Base-by-base conservation (phyloP, 2,113 vertebrate species). In the Pseudorasbora parva region DNA sequence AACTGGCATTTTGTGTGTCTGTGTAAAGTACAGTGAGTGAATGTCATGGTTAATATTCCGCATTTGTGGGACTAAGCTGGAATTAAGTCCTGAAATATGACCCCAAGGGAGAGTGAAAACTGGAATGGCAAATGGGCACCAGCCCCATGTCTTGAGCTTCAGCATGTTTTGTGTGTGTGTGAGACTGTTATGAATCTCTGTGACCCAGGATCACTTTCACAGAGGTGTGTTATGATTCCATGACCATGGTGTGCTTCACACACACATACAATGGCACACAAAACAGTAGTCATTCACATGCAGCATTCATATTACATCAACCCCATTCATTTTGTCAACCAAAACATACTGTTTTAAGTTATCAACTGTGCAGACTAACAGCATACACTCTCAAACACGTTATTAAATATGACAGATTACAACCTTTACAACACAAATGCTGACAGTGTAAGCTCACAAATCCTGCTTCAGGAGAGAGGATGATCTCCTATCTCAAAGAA, bases 181-280 rank as follows among this genome's bases (percentile, higher is more conserved):
- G 85, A 74, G 82, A 69, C 81, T 81, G 84, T 84, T 89, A 91
- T 88, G 89, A 88, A 72, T 71, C 75, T 37, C 51, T 54, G 54
- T 72, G 81, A 83, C 80, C 81, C 74, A 60, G 64, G 82, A 85
- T 87, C 82, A 84, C 21, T 81, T 81, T 89, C 86, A 85, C 82
- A 64, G 71, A 80, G 69, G 75, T 82, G 68, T 83, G 88, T 64
- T 86, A 83, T 81, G 56, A 86, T 86, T 86, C 88, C 86, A 81
- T 83, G 82, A 83, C 76, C 60, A 74, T 74, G 82, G 19, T 73
- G 51, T 51, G 49, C 54, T 78, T 33, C 37, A 57, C 43, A 60
- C 71, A 51, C 82, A 60, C 66, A 79, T 64, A 75, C 49, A 51
- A 69, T 68, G 27, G 45, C 15, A 15, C 33, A 30, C 45, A 68